Conservation (phyloP, 2,888 invertebrate genomes). For the Rapana venosa region DNA sequence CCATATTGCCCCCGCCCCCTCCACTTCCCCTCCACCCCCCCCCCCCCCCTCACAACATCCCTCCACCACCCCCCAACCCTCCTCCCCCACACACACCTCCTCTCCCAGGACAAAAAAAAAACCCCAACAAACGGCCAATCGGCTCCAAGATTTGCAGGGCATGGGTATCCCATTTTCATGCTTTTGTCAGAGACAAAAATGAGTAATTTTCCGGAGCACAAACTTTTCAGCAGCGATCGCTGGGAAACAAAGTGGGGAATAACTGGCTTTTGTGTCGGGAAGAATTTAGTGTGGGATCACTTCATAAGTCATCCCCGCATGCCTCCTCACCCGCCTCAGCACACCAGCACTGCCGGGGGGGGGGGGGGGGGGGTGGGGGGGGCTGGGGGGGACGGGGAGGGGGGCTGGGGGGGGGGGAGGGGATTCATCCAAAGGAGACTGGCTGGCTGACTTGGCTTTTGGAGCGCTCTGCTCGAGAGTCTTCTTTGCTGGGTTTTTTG, state of each 20-base stretch:
- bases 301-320: conserved; percentile 22
- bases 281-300: conserved; percentile 27
- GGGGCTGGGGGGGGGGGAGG: background rate
- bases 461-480: no score
- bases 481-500: no score
- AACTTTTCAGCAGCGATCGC: conserved; percentile 14
- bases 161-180: conserved; percentile 21
- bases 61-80: background rate
- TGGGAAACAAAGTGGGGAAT: conserved; percentile 25
- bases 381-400: background rate
- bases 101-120: background rate
- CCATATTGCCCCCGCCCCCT: no score
- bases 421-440: no score
- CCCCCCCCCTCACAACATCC: background rate
- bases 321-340: background rate
- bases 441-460: no score
- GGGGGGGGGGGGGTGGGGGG: background rate
- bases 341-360: background rate
- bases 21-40: background rate
- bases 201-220: conserved; percentile 34
- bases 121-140: background rate
- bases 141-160: background rate
- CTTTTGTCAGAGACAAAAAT: conserved; percentile 25
- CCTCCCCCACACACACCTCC: background rate
- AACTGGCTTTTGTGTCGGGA: conserved; percentile 17